Conservation (phyloP, 2,113 vertebrate genomes). For the Cephalopholis sonnerati region DNA sequence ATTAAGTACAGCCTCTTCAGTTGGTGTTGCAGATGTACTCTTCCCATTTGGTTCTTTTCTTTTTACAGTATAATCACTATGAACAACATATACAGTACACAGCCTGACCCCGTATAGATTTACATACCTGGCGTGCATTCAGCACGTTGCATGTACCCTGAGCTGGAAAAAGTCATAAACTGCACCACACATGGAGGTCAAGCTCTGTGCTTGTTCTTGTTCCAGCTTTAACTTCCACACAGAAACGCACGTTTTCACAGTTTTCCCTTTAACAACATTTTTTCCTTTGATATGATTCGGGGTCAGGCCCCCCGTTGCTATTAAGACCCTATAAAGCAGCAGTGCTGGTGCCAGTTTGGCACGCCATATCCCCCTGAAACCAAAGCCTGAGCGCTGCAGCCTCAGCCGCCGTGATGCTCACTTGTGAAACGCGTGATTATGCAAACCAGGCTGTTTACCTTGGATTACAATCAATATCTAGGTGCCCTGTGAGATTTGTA, state of each 20-base stretch:
- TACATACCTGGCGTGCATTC: slow-evolving; percentile 15
- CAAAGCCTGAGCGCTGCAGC: slow-evolving; percentile 32
- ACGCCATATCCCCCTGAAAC: slow-evolving; percentile 57
- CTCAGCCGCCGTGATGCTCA: slow-evolving; percentile 8
- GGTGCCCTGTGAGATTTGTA: slow-evolving; percentile 70
- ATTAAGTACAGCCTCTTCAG: neutral
- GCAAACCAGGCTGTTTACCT: slow-evolving; percentile 78
- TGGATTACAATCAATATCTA: slow-evolving; percentile 77
- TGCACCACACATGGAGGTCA: slow-evolving; percentile 52
- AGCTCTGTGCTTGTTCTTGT: slow-evolving; percentile 50
- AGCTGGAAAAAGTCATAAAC: slow-evolving; percentile 54
- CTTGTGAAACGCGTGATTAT: slow-evolving; percentile 71
- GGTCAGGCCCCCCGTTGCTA: slow-evolving; percentile 66
- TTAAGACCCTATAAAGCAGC: slow-evolving; percentile 63
- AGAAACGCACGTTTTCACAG: slow-evolving; percentile 38
- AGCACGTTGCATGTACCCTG: neutral
- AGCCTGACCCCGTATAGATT: slow-evolving; percentile 15
- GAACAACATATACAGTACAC: neutral
- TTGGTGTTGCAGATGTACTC: neutral
- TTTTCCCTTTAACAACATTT: slow-evolving; percentile 49
- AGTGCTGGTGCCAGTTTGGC: slow-evolving; percentile 61
- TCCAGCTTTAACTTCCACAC: slow-evolving; percentile 50
- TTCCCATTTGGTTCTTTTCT: neutral
- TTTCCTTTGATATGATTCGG: slow-evolving; percentile 65
- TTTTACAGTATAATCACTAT: slow-evolving; percentile 8